Conservation (phyloP, 2,797 vertebrate genomes). For the Nothura maculosa region DNA sequence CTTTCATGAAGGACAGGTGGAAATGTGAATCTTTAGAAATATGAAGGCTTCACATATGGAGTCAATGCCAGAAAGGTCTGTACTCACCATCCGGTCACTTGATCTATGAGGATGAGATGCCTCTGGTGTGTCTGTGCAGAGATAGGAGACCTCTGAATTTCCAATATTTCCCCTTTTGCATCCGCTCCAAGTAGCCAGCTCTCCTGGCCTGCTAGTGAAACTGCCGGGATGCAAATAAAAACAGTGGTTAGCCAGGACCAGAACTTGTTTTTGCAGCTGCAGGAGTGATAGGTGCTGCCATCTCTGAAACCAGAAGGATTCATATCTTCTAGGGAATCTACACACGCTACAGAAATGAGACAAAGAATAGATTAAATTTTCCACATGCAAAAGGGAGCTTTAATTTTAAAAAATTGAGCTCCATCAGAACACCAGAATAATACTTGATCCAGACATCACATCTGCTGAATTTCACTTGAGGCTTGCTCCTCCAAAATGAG, state of each 20-base stretch:
- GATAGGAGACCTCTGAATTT: neutral
- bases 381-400: neutral
- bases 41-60: rapidly evolving
- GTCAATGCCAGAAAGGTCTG: neutral
- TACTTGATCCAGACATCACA: neutral
- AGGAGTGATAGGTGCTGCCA: neutral
- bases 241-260: neutral
- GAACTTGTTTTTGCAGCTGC: neutral
- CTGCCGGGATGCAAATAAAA: neutral
- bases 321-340: neutral
- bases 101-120: neutral
- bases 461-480: neutral
- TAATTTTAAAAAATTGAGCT: neutral
- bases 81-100: neutral
- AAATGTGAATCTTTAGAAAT: neutral
- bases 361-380: neutral
- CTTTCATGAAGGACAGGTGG: neutral
- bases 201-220: neutral
- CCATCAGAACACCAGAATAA: neutral
- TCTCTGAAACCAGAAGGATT: neutral
- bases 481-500: neutral
- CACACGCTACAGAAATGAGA: neutral
- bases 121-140: rapidly evolving
- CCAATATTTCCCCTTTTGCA: neutral
- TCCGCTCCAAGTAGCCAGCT: neutral